phyloP scores from a whole-genome alignment of 2,113 vertebrate species.

The Alethe castanea region DNA sequence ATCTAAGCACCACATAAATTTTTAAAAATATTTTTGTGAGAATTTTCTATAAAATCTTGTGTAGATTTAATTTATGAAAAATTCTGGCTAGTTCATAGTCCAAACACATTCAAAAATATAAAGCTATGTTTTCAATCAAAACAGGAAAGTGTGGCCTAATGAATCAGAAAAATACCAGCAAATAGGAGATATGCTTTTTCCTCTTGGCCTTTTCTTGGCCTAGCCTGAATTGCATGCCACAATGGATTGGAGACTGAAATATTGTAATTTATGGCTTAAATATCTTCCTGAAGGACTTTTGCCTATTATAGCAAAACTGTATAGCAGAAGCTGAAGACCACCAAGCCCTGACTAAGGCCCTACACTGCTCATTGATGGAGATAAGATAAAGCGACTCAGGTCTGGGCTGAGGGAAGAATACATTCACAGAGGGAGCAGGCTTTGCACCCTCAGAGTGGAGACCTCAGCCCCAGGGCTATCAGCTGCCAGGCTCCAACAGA shows the following conservation, averaged over 20 bases:
- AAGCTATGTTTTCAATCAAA: not conserved
- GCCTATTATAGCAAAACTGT: not conserved
- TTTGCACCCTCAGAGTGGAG: too few relatives aligned
- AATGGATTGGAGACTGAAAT: not conserved
- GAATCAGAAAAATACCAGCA: not conserved
- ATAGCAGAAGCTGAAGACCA: not conserved
- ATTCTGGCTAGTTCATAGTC: not conserved
- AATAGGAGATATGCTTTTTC: fast-evolving
- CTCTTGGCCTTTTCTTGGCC: not conserved
- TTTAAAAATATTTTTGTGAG: not conserved
- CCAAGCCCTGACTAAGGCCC: not conserved
- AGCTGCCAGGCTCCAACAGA: too few relatives aligned
- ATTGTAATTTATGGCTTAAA: not conserved
- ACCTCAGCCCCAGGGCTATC: too few relatives aligned
- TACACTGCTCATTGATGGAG: not conserved
- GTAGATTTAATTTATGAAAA: not conserved
- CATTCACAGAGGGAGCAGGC: too few relatives aligned
- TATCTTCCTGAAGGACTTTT: not conserved
- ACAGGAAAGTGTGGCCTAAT: not conserved
- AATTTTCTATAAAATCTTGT: not conserved
- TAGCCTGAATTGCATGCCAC: not conserved
- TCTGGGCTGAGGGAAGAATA: not conserved
- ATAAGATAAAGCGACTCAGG: not conserved
- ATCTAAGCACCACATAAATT: not conserved
- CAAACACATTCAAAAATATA: not conserved